Percentiles rank a stretch among this genome's conserved stretches.
phyloP scores from a whole-genome alignment of 2,888 invertebrate species.

The Sesia apiformis region DNA sequence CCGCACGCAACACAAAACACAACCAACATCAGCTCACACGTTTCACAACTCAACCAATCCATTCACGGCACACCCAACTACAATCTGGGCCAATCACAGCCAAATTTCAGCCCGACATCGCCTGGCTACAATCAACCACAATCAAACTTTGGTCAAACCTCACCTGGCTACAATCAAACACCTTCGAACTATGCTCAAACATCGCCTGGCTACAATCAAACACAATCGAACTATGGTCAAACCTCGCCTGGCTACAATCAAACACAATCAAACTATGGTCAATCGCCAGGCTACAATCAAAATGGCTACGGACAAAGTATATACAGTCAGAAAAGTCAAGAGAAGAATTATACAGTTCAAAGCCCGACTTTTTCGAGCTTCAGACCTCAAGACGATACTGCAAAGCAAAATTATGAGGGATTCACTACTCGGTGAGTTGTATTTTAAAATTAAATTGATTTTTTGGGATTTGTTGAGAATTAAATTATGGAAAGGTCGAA shows the following conservation, averaged over 20 bases:
- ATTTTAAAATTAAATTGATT: not conserved
- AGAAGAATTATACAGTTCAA: slow-evolving; percentile 41
- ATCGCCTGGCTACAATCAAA: not conserved
- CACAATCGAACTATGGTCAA: not conserved
- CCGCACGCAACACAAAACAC: slow-evolving; percentile 29
- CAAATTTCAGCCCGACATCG: slow-evolving; percentile 2
- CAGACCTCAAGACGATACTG: slow-evolving; percentile 45
- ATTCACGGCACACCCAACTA: slow-evolving; percentile 27
- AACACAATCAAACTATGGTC: not conserved
- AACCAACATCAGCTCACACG: slow-evolving; percentile 33
- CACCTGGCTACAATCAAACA: not conserved
- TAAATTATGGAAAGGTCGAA: too few species aligned
- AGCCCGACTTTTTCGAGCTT: slow-evolving; percentile 62
- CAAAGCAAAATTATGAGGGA: slow-evolving; percentile 76
- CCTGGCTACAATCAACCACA: slow-evolving; percentile 2
- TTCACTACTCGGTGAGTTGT: slow-evolving; percentile 77
- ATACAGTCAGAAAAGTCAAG: slow-evolving; percentile 7
- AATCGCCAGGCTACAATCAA: slow-evolving; percentile 14
- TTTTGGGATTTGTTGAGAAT: too few species aligned
- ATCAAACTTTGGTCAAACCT: not conserved
- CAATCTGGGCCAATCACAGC: too few species aligned
- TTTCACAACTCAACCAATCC: slow-evolving; percentile 42
- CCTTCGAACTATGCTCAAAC: not conserved
- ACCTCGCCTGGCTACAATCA: not conserved
- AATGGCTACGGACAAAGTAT: slow-evolving; percentile 3